A percentile compares a stretch with the other conserved stretches of the same genome.
phyloP scores from a whole-genome alignment of 2,113 vertebrate species.

The Chamaetylas fuelleborni region DNA sequence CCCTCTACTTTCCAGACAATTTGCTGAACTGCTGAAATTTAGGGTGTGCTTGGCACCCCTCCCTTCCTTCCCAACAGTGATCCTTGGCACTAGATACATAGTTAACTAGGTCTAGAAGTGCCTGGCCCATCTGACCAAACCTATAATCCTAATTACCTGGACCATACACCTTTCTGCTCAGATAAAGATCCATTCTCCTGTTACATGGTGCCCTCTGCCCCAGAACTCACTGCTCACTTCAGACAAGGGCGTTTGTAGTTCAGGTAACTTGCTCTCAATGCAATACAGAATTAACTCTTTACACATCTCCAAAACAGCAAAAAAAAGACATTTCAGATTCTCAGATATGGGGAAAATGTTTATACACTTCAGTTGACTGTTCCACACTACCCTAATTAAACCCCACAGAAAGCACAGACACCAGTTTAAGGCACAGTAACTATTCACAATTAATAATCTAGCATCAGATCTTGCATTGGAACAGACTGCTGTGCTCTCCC shows the following conservation, averaged over 20 bases:
- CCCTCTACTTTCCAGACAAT: neutral
- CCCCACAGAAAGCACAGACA: neutral
- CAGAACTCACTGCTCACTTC: neutral
- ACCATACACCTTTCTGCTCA: neutral
- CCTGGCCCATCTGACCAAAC: neutral
- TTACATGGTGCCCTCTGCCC: neutral
- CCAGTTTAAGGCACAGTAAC: neutral
- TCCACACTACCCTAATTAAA: neutral
- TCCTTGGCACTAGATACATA: neutral
- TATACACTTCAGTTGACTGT: neutral
- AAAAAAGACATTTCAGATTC: neutral
- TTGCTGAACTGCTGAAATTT: neutral
- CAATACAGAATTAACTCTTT: neutral
- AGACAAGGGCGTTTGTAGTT: neutral
- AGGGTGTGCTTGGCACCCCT: neutral
- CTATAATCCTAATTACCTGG: neutral
- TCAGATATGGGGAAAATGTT: neutral
- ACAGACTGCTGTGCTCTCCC: neutral
- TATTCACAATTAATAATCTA: neutral
- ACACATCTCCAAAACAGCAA: neutral
- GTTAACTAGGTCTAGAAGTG: neutral
- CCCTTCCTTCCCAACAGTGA: neutral
- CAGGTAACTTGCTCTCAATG: neutral
- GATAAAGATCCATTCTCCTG: neutral
- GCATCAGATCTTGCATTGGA: neutral